Conservation (phyloP, 2,797 vertebrate genomes). For the Sebastes matsubarae region DNA sequence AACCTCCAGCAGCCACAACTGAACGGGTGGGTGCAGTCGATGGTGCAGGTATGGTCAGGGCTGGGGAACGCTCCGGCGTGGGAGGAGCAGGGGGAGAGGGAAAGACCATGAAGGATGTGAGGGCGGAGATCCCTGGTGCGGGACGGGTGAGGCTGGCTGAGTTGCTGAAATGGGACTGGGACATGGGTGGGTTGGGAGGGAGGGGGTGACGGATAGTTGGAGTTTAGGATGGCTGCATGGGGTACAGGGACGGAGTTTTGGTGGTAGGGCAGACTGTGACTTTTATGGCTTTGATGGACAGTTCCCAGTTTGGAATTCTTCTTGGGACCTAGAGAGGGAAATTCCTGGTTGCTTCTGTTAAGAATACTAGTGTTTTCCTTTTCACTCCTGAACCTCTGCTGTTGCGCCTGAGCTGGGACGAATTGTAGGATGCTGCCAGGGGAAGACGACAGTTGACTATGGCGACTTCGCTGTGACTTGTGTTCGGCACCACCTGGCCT, state of each 20-base stretch:
- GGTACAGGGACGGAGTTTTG: conserved; percentile 79
- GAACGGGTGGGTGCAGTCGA: conserved; percentile 85
- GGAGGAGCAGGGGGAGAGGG: conserved; percentile 82
- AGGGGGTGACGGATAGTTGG: conserved; percentile 71
- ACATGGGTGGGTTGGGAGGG: conserved; percentile 68
- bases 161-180: conserved; percentile 69
- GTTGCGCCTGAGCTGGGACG: conserved; percentile 79
- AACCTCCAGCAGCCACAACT: conserved; percentile 87
- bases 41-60: conserved; percentile 86
- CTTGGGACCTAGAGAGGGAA: conserved; percentile 75
- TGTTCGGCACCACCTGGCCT: conserved; percentile 59
- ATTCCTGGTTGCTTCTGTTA: conserved; percentile 61
- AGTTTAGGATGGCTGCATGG: conserved; percentile 80
- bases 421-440: conserved; percentile 80
- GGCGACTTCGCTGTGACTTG: conserved; percentile 71
- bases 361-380: conserved; percentile 69
- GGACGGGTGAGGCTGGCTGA: conserved; percentile 65
- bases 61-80: conserved; percentile 82
- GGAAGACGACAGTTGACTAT: conserved; percentile 72
- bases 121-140: conserved; percentile 69
- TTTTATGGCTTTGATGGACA: conserved; percentile 77
- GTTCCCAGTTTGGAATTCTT: conserved; percentile 84
- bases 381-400: conserved; percentile 66
- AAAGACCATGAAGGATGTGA: conserved; percentile 76
- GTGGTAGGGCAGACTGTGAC: conserved; percentile 77